phyloP scores from a whole-genome alignment of 2,113 vertebrate species.

The Passer domesticus region DNA sequence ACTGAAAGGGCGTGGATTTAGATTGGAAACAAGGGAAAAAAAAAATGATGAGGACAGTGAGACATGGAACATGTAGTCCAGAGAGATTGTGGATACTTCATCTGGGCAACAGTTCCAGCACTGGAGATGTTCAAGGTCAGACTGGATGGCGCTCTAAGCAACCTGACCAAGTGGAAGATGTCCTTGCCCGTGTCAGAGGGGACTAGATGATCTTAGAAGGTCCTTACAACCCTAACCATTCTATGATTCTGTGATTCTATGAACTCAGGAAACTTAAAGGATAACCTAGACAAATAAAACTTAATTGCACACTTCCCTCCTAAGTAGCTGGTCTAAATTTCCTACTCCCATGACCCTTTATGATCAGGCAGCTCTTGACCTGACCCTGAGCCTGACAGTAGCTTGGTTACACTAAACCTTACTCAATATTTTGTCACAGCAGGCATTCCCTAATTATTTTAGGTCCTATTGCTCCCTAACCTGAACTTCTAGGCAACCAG shows the following conservation, averaged over 20 bases:
- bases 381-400: neutral
- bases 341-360: neutral
- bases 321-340: neutral
- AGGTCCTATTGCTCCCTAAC: neutral
- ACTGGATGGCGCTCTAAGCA: rapidly evolving
- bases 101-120: neutral
- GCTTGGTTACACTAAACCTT: neutral
- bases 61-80: neutral
- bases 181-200: neutral
- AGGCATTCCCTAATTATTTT: neutral
- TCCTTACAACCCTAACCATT: neutral
- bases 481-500: neutral
- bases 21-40: neutral
- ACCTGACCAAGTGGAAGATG: neutral
- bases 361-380: neutral
- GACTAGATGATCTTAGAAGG: neutral
- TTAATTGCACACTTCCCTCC: neutral
- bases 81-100: neutral
- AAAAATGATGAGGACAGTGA: neutral
- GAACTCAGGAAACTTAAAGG: neutral
- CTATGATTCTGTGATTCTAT: neutral
- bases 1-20: neutral
- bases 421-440: neutral
- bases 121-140: neutral
- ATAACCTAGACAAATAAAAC: neutral